phyloP scores from a whole-genome alignment of 2,797 vertebrate genomes.

The Pipistrellus nathusii region DNA sequence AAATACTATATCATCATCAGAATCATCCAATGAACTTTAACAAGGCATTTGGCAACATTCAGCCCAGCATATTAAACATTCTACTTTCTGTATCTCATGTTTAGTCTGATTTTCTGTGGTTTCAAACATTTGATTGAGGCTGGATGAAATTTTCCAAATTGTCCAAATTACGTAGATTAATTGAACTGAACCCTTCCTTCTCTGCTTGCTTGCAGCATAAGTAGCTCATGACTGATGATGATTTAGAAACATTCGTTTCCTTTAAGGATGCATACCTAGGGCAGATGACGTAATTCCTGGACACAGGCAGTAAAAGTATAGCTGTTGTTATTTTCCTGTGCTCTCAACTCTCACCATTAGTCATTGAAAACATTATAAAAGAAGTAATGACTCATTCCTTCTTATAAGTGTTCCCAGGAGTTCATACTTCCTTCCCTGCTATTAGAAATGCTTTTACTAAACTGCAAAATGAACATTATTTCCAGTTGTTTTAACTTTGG shows the following conservation, averaged over 20 bases:
- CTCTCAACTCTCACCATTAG: conserved; percentile 64
- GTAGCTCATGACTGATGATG: conserved; percentile 27
- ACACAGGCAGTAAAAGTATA: conserved; percentile 49
- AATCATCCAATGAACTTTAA: background rate
- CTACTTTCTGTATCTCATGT: background rate
- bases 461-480: background rate
- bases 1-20: background rate
- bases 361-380: conserved; percentile 64
- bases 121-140: conserved; percentile 41
- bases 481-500: conserved; percentile 26
- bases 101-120: conserved; percentile 22
- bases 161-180: background rate
- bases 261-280: background rate
- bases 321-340: conserved; percentile 46
- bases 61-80: background rate
- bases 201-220: background rate
- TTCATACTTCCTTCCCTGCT: conserved; percentile 55
- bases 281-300: conserved; percentile 57
- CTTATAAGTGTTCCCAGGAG: conserved; percentile 53
- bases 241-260: background rate
- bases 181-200: background rate
- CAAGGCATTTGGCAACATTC: background rate
- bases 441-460: background rate
- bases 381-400: conserved; percentile 60
- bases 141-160: background rate